Evolutionary conservation across 2,888 invertebrate genomes (phyloP).

Genomic region (Trypoxylon attenuatum): DNA sequence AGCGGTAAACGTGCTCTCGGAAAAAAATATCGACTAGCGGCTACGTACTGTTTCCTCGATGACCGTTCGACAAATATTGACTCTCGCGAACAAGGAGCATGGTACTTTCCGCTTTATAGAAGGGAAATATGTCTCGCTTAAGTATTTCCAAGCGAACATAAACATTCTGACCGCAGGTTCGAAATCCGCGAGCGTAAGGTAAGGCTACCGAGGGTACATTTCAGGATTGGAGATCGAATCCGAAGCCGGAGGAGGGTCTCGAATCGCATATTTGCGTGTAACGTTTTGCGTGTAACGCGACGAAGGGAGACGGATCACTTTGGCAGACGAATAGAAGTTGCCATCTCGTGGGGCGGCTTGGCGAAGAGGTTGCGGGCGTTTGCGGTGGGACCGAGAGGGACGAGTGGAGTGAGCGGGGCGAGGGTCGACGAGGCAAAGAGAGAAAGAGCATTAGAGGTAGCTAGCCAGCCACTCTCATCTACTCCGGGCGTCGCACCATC

Average conservation of each 20-base stretch:
- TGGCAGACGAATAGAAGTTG: conserved; percentile 19
- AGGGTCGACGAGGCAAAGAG: conserved; percentile 18
- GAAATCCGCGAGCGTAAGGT: too few relatives aligned
- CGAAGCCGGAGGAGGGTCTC: not conserved
- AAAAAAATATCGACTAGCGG: too few relatives aligned
- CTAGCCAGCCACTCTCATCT: conserved; percentile 36
- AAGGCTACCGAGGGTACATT: conserved; percentile 10
- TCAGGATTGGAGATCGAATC: conserved; percentile 11
- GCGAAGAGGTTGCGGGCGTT: conserved; percentile 10
- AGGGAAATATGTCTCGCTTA: too few relatives aligned
- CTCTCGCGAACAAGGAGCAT: too few relatives aligned
- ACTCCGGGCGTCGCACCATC: conserved; percentile 49
- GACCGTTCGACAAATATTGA: too few relatives aligned
- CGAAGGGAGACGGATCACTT: not conserved
- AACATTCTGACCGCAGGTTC: too few relatives aligned
- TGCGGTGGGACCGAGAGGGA: conserved; percentile 12
- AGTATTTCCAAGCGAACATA: too few relatives aligned
- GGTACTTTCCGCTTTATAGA: too few relatives aligned
- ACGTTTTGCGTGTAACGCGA: conserved; percentile 19
- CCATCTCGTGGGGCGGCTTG: conserved; percentile 30
- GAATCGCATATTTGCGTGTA: conserved; percentile 19
- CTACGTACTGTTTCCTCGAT: too few relatives aligned
- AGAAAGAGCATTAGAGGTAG: conserved; percentile 11
- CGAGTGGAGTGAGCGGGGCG: conserved; percentile 26
- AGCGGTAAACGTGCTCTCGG: too few relatives aligned